These are phyloP conservation scores for Agrotis exclamationis DNA, from an alignment of 2,888 invertebrate species.

Conservation along the genomic window DNA sequence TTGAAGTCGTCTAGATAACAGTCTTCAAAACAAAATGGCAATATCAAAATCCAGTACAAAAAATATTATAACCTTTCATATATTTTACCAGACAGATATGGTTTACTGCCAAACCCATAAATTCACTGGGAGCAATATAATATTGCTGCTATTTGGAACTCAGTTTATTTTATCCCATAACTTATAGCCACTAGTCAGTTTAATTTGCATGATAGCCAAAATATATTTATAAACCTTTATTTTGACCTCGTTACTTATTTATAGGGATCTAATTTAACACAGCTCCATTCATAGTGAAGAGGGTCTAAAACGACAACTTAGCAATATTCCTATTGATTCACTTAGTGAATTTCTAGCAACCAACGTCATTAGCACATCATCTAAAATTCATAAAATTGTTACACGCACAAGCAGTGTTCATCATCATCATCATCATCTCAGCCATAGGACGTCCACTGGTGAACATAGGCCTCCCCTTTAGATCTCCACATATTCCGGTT, in stretches of 20 bases:
- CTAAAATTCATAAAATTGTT: too few species aligned
- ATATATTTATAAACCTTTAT: constrained; percentile 33
- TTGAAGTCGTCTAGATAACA: background rate
- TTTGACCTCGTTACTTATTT: constrained; percentile 20
- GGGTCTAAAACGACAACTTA: too few species aligned
- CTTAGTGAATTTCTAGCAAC: too few species aligned
- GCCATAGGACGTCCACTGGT: too few species aligned
- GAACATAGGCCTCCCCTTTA: too few species aligned
- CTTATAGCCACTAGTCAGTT: constrained; percentile 25
- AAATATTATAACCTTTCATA: constrained; percentile 16
- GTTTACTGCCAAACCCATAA: constrained; percentile 43
- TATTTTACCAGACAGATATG: constrained; percentile 38
- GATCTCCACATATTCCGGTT: too few species aligned
- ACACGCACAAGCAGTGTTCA: too few species aligned
- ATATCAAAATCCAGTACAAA: constrained; percentile 21
- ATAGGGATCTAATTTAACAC: constrained; percentile 6
- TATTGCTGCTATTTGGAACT: constrained; percentile 38
- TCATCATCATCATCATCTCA: too few species aligned
- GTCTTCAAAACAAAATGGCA: constrained; percentile 1
- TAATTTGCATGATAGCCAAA: constrained; percentile 34
- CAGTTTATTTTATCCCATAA: constrained; percentile 51
- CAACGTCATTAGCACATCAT: too few species aligned
- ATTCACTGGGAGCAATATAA: constrained; percentile 39
- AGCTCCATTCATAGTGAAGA: background rate
- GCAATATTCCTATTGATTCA: too few species aligned